A percentile compares a stretch with the other conserved stretches of the same genome.
Evolutionary conservation across 53 echinoderm and acorn worm genomes (phyloP).

Genomic region (Mesocentrotus franciscanus): DNA sequence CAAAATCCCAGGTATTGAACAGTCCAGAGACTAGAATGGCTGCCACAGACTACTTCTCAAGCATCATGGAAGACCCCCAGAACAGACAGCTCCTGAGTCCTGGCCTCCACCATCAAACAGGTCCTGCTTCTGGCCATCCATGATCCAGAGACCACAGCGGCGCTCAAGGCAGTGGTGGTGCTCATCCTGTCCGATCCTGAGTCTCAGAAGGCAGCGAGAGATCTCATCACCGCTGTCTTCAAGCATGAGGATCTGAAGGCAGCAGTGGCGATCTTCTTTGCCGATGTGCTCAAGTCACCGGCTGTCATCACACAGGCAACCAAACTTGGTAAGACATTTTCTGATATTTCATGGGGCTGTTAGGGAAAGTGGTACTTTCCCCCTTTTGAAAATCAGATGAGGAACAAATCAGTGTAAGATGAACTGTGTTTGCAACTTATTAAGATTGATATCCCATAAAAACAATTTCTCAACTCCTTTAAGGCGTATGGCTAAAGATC

Average conservation of each 20-base stretch:
- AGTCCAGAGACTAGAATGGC: conserved; percentile 75
- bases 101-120: conserved; percentile 74
- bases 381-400: background rate
- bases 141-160: conserved; percentile 60
- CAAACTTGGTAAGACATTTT: conserved; percentile 71
- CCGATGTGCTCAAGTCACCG: conserved; percentile 80
- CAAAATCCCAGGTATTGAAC: conserved; percentile 37
- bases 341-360: background rate
- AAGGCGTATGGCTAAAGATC: too few relatives aligned
- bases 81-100: conserved; percentile 74
- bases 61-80: conserved; percentile 77
- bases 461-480: background rate
- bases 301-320: conserved; percentile 82
- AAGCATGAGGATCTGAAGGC: conserved; percentile 72
- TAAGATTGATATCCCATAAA: background rate
- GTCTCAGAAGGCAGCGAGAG: conserved; percentile 71
- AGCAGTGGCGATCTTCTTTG: conserved; percentile 77
- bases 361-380: background rate
- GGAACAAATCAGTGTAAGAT: background rate
- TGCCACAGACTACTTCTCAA: conserved; percentile 64
- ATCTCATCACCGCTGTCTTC: conserved; percentile 77
- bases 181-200: conserved; percentile 77
- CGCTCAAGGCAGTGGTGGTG: conserved; percentile 74
- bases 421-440: background rate
- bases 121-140: conserved; percentile 61